A percentile compares a stretch with the other conserved stretches of the same genome.
Conservation (phyloP, 1,140 invertebrate genomes). For the Physella acuta region DNA sequence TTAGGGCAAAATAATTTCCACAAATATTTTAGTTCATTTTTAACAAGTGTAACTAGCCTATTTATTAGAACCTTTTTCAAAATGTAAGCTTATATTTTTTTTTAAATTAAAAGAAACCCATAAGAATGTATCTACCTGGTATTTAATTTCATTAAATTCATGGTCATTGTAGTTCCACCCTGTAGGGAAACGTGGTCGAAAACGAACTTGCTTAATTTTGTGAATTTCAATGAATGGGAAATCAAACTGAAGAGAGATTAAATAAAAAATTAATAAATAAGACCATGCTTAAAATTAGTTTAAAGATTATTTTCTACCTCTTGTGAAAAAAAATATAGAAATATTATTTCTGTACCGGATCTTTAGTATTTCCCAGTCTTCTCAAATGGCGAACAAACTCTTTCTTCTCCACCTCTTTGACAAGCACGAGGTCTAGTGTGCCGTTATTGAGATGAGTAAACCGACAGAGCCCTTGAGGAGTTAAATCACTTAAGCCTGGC, state of each 20-base stretch:
- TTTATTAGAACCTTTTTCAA: too few species aligned
- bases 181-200: slow-evolving; percentile 43
- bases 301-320: neutral
- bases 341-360: slow-evolving; percentile 44
- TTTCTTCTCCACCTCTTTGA: slow-evolving; percentile 48
- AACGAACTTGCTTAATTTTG: slow-evolving; percentile 49
- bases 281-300: neutral
- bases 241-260: slow-evolving; percentile 43
- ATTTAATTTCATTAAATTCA: slow-evolving; percentile 49
- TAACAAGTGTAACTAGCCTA: too few species aligned
- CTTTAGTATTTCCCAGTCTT: slow-evolving; percentile 55
- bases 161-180: slow-evolving; percentile 50
- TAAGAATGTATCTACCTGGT: too few species aligned
- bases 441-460: slow-evolving; percentile 55
- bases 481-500: slow-evolving; percentile 44
- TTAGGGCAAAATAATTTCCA: too few species aligned
- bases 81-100: too few species aligned
- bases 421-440: slow-evolving; percentile 50
- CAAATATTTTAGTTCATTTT: too few species aligned
- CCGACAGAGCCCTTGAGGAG: slow-evolving; percentile 52
- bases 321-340: neutral
- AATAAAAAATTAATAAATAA: neutral
- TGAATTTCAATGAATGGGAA: slow-evolving; percentile 52
- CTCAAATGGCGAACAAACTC: slow-evolving; percentile 54
- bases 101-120: too few species aligned